Conservation (phyloP, 2,888 invertebrate genomes). For the Xestoiulus laeticollis region DNA sequence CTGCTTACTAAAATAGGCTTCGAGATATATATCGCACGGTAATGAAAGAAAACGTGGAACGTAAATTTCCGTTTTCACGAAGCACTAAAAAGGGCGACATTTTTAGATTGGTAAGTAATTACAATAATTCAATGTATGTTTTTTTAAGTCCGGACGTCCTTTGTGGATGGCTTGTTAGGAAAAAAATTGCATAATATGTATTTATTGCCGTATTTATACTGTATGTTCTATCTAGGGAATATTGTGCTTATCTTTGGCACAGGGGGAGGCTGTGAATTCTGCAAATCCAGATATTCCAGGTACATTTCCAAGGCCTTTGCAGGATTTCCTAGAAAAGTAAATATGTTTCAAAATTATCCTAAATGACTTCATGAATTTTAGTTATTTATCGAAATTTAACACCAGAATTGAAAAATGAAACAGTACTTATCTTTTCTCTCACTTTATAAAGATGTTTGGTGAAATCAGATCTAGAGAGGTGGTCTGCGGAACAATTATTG, state of each 20-base stretch:
- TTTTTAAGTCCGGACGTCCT: too few species aligned
- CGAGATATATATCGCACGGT: slow-evolving; percentile 55
- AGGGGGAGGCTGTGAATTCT: slow-evolving; percentile 68
- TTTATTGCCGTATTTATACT: too few species aligned
- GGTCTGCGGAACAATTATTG: slow-evolving; percentile 79
- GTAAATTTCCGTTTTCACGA: slow-evolving; percentile 64
- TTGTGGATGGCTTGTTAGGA: too few species aligned
- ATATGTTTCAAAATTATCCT: slow-evolving; percentile 52
- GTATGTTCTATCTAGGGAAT: slow-evolving; percentile 67
- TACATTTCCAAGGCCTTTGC: slow-evolving; percentile 70
- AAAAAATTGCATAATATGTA: background rate
- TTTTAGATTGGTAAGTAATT: slow-evolving; percentile 69
- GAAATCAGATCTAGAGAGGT: slow-evolving; percentile 76
- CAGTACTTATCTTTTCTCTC: background rate
- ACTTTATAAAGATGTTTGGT: slow-evolving; percentile 68
- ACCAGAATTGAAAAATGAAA: background rate
- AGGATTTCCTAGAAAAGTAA: slow-evolving; percentile 78
- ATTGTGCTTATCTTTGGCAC: slow-evolving; percentile 73
- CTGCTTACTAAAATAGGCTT: too few species aligned
- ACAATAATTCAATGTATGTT: too few species aligned
- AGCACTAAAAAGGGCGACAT: slow-evolving; percentile 78
- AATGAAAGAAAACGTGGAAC: slow-evolving; percentile 55
- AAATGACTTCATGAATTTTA: background rate
- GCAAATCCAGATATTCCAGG: slow-evolving; percentile 71
- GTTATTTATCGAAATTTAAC: background rate